Evolutionary conservation across 2,113 vertebrate species (phyloP), one percentile per base, ranked within the genome.

Genomic region (Emydocephalus ijimae): DNA sequence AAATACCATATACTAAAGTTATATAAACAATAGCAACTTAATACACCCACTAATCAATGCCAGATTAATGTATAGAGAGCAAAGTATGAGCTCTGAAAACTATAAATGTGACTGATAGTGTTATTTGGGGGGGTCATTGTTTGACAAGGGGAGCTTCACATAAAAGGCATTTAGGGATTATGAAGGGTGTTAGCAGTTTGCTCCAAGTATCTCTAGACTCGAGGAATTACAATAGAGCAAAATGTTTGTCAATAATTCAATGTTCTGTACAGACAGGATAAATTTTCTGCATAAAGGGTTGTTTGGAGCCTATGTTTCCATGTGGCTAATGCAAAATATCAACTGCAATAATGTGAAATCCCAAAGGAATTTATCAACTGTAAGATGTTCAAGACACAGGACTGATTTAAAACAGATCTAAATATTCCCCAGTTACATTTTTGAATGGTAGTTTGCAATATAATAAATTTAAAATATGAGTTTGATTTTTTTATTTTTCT

Each of bases 401-500:
- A 18, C 69, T 81, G 34, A 34, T 81, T 81, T 39, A 81, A 81
- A 39, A 88, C 52, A 56, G 54, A 39, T 81, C 50, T 11, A 55
- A 55, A 56, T 56, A 34, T 88, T 88, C n/a, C n/a, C n/a, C 3
- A 88, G 29, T 81, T 81, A 81, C 39, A 81, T 81, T 39, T 81
- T 81, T 81, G 34, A 39, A 21, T 81, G n/a, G 69, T 39, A 20
- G 69, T 21, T 74, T 81, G 34, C 69, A 21, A 81, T 39, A 39
- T 81, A 81, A 81, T 81, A 21, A 20, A 20, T 87, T 64, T 50
- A 23, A 92, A 92, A 93, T 64, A 23, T 3, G 39, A 3, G 1
- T 96, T 95, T 88, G 18, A 74, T 0, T 55, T 93, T 93, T 94
- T 93, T 52, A 3, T 23, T 92, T 45, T 89, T 61, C 56, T 43